A percentile compares a stretch with the other conserved stretches of the same genome.
These are phyloP conservation scores for Bradypodion pumilum DNA, from an alignment of 2,797 vertebrate species.

Conservation along the genomic window DNA sequence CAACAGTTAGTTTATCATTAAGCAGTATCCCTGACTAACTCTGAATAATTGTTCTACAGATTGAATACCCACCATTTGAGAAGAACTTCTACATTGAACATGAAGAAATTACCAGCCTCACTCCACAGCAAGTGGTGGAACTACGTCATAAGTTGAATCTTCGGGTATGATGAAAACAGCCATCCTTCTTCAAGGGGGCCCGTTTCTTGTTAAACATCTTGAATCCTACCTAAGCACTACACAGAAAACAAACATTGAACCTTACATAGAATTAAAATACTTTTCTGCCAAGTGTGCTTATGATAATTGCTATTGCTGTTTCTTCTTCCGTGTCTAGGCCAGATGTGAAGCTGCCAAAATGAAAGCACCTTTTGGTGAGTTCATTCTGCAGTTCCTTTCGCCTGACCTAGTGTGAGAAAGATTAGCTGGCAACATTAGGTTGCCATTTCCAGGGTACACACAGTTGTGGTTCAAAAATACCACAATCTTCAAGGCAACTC, in stretches of 20 bases:
- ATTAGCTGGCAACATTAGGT: too few relatives aligned
- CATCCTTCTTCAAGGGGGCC: neutral
- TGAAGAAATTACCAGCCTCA: constrained; percentile 90
- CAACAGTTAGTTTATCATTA: neutral
- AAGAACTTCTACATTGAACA: constrained; percentile 98
- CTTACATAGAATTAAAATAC: neutral
- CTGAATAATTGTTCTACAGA: constrained; percentile 78
- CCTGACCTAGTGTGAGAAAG: too few relatives aligned
- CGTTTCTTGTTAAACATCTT: neutral
- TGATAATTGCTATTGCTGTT: too few relatives aligned
- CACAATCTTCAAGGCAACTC: too few relatives aligned
- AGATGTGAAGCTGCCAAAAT: too few relatives aligned
- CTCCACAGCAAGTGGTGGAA: constrained; percentile 86
- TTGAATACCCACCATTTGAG: constrained; percentile 97
- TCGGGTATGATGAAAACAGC: constrained; percentile 78
- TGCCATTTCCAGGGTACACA: too few relatives aligned
- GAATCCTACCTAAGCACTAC: neutral
- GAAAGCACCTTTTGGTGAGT: too few relatives aligned
- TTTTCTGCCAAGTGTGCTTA: neutral
- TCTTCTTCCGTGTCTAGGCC: too few relatives aligned
- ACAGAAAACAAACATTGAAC: neutral
- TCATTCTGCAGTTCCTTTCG: too few relatives aligned
- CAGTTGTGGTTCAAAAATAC: too few relatives aligned
- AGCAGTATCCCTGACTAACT: constrained; percentile 56
- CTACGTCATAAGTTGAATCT: constrained; percentile 94